These are phyloP conservation scores for Rhynchopsitta pachyrhyncha DNA, from an alignment of 2,113 vertebrate species.

Conservation along the genomic window DNA sequence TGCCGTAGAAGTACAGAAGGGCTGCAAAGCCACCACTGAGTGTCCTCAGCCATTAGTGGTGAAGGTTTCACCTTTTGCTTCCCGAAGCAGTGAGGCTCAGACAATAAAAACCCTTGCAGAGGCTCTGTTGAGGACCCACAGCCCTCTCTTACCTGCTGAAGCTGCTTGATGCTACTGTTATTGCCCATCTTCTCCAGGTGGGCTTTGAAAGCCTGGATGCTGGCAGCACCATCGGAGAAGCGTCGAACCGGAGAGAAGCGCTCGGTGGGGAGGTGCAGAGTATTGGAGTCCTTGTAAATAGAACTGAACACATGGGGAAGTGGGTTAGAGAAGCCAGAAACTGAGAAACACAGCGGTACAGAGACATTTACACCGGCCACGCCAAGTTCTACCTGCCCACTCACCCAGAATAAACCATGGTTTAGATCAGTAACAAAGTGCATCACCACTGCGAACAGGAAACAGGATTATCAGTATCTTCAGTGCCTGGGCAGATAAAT, in stretches of 20 bases:
- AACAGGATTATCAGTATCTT: neutral
- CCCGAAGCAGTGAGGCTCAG: neutral
- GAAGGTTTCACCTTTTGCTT: neutral
- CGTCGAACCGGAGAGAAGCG: slow-evolving; percentile 97
- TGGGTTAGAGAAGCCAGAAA: slow-evolving; percentile 19
- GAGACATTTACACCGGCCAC: neutral
- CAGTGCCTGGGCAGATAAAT: neutral
- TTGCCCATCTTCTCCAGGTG: slow-evolving; percentile 91
- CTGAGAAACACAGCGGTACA: neutral
- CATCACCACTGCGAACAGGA: neutral
- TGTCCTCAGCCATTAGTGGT: fast-evolving
- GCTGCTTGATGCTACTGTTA: slow-evolving; percentile 94
- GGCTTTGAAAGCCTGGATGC: slow-evolving; percentile 97
- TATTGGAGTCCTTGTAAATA: slow-evolving; percentile 97
- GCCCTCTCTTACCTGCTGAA: slow-evolving; percentile 87
- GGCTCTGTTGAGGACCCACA: neutral
- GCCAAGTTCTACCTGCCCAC: neutral
- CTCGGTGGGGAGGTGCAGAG: slow-evolving; percentile 96
- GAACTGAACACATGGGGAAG: slow-evolving; percentile 79
- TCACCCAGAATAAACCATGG: neutral
- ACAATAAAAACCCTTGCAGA: neutral
- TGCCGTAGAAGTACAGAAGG: neutral
- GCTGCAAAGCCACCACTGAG: neutral
- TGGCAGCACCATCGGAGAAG: slow-evolving; percentile 95
- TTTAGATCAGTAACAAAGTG: neutral